Evolutionary conservation across 2,888 invertebrate species (phyloP).

Genomic region (Xiphydria camelus): DNA sequence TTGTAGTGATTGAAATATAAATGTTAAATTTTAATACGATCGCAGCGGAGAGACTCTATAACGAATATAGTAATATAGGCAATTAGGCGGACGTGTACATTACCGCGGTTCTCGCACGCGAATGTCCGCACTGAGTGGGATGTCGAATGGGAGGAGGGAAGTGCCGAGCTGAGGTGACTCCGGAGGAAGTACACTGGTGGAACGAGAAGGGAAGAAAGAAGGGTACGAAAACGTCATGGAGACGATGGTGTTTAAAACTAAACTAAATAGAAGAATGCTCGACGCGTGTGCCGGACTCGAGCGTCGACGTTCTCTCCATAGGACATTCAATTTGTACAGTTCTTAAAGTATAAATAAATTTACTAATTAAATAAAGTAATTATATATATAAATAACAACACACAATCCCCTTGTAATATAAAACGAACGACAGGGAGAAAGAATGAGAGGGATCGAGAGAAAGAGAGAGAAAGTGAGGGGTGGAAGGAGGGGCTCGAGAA

Average conservation of each 20-base stretch:
- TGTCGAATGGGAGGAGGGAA: conserved; percentile 2
- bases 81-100: conserved; percentile 58
- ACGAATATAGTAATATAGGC: conserved; percentile 54
- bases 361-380: conserved; percentile 52
- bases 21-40: conserved; percentile 59
- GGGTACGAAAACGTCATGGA: too few relatives aligned
- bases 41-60: conserved; percentile 53
- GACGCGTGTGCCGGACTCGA: conserved; percentile 44
- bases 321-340: conserved; percentile 59
- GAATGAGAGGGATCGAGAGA: conserved; percentile 9
- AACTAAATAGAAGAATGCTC: conserved; percentile 14
- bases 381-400: conserved; percentile 36
- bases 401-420: conserved; percentile 37
- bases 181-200: not conserved
- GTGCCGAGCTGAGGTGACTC: not conserved
- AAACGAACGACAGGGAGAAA: conserved; percentile 20
- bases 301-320: conserved; percentile 53
- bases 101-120: conserved; percentile 49
- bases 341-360: conserved; percentile 57
- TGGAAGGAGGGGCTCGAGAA: too few relatives aligned
- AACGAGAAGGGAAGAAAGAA: not conserved
- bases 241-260: conserved; percentile 10
- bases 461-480: too few relatives aligned
- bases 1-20: conserved; percentile 59
- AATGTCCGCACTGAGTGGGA: conserved; percentile 26